phyloP scores from a whole-genome alignment of 2,888 invertebrate genomes.

The Sinopyrophorus schimmeli region DNA sequence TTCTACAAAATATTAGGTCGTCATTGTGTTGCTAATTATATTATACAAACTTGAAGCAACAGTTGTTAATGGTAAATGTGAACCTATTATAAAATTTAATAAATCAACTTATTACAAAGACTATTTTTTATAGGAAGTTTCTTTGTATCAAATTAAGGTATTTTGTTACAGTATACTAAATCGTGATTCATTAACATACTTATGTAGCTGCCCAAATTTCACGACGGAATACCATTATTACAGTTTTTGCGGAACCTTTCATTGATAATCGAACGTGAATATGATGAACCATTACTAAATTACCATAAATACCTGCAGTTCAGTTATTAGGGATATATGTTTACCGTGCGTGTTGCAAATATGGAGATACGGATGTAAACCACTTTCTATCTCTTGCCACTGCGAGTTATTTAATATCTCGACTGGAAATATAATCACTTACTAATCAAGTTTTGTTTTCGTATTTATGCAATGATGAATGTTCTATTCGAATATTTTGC shows the following conservation, averaged over 20 bases:
- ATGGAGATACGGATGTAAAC: slow-evolving; percentile 33
- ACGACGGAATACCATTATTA: slow-evolving; percentile 8
- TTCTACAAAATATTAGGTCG: no score
- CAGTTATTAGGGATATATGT: slow-evolving; percentile 26
- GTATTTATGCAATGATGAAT: no score
- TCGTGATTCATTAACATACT: not conserved
- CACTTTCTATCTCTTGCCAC: slow-evolving; percentile 32
- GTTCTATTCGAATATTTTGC: no score
- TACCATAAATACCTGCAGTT: slow-evolving; percentile 27
- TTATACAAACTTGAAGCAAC: no score
- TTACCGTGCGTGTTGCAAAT: slow-evolving; percentile 33
- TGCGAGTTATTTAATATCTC: slow-evolving; percentile 34
- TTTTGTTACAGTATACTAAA: not conserved
- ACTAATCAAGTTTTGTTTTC: slow-evolving; percentile 36
- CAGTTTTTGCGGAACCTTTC: slow-evolving; percentile 10
- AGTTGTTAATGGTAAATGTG: no score
- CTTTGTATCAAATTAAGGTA: no score
- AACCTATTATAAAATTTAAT: no score
- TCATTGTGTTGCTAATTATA: no score
- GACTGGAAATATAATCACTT: slow-evolving; percentile 39
- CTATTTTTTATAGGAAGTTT: no score
- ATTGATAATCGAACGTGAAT: slow-evolving; percentile 17
- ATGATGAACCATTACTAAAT: slow-evolving; percentile 19
- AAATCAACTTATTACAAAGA: no score
- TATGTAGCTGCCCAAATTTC: not conserved